These are phyloP conservation scores for Capromys pilorides DNA, from an alignment of 2,797 vertebrate species.

Conservation along the genomic window DNA sequence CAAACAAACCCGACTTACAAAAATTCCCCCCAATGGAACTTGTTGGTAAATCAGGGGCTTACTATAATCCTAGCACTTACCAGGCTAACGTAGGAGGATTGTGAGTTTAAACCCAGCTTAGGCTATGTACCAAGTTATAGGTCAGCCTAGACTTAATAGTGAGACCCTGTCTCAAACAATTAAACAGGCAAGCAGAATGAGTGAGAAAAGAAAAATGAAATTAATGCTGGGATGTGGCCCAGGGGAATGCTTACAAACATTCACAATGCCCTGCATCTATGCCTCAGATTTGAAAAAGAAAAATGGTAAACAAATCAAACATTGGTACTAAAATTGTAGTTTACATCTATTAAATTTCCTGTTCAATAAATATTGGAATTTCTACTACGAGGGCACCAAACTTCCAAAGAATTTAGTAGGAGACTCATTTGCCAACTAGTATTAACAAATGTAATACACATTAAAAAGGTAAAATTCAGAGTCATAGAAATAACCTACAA, in stretches of 20 bases:
- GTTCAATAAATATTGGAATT: neutral
- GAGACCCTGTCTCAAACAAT: neutral
- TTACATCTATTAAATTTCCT: neutral
- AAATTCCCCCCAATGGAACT: neutral
- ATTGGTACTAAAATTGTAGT: neutral
- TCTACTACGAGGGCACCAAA: neutral
- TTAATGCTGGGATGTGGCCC: neutral
- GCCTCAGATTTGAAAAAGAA: neutral
- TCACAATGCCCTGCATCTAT: neutral
- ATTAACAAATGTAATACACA: neutral
- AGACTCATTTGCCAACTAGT: neutral
- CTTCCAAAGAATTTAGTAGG: neutral
- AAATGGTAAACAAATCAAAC: neutral
- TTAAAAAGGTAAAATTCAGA: neutral
- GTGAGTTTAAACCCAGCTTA: neutral
- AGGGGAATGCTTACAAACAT: neutral
- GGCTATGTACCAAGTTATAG: neutral
- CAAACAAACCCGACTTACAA: neutral
- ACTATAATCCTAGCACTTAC: neutral
- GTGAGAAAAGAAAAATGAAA: neutral
- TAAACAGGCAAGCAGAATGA: neutral
- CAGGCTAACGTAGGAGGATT: neutral
- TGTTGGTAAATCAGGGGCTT: neutral
- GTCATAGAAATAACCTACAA: neutral
- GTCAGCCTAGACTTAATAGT: neutral